phyloP scores from a whole-genome alignment of 2,888 invertebrate species.

The Apotomis turbidana region DNA sequence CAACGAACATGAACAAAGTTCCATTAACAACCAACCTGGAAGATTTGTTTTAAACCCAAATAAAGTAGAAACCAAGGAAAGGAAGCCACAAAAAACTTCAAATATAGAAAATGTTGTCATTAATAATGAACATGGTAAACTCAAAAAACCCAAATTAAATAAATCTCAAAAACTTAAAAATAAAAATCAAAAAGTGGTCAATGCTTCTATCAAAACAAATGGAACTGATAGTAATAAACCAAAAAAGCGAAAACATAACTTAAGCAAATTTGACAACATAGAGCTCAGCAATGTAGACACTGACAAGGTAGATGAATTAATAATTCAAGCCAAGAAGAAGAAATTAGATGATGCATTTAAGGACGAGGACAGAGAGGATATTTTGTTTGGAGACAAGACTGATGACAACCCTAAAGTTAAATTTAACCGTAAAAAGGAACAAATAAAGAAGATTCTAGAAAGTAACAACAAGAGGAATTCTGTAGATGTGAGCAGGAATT shows the following conservation, averaged over 20 bases:
- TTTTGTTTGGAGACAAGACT: conserved; percentile 50
- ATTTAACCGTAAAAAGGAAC: conserved; percentile 55
- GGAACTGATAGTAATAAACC: conserved; percentile 33
- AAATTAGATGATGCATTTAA: conserved; percentile 59
- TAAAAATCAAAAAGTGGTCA: conserved; percentile 43
- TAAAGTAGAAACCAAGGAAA: not conserved
- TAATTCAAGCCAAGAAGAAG: conserved; percentile 64
- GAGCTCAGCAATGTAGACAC: conserved; percentile 52
- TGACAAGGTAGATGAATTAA: conserved; percentile 61
- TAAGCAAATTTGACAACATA: conserved; percentile 42
- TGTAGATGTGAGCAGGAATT: conserved; percentile 60
- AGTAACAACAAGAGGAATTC: conserved; percentile 55
- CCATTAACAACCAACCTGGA: conserved; percentile 8
- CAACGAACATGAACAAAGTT: not conserved
- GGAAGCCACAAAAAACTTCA: not conserved
- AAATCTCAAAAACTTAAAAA: conserved; percentile 39
- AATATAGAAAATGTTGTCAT: not conserved
- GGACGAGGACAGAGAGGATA: conserved; percentile 58
- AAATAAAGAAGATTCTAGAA: conserved; percentile 54
- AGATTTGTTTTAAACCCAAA: conserved; percentile 38
- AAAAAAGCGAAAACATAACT: conserved; percentile 34
- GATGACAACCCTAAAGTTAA: conserved; percentile 41
- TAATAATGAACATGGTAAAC: conserved; percentile 9
- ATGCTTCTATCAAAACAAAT: conserved; percentile 41
- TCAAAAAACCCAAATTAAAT: conserved; percentile 36